phyloP scores from a whole-genome alignment of 2,797 vertebrate genomes.

The Pangasius larnaudii region DNA sequence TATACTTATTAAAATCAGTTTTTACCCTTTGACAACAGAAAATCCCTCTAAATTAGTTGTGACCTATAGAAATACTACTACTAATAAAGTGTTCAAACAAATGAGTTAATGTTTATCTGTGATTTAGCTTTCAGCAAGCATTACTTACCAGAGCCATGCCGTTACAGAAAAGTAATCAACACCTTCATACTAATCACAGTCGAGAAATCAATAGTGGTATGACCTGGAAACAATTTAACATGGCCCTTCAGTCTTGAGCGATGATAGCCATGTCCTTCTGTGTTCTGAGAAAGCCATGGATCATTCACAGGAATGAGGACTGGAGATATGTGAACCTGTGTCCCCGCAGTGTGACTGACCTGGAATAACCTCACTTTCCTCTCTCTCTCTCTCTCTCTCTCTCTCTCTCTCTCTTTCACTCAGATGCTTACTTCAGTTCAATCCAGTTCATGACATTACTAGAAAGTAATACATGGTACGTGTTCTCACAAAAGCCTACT shows the following conservation, averaged over 20 bases:
- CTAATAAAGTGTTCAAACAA: not conserved
- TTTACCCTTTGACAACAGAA: not conserved
- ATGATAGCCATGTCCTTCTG: not conserved
- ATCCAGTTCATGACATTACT: not conserved
- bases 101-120: too few species aligned
- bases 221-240: not conserved
- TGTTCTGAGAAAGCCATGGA: slow-evolving; percentile 25
- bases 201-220: not conserved
- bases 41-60: not conserved
- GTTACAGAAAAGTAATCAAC: not conserved
- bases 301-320: slow-evolving; percentile 22
- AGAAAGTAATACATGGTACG: not conserved
- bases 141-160: not conserved
- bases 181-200: not conserved
- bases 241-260: not conserved
- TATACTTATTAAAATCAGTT: not conserved
- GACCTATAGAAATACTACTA: not conserved
- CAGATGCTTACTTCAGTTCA: not conserved
- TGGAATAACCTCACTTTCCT: slow-evolving; percentile 28
- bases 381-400: not conserved
- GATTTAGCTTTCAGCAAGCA: not conserved
- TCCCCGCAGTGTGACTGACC: slow-evolving; percentile 29
- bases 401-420: too few species aligned
- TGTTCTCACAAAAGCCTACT: not conserved
- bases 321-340: slow-evolving; percentile 33